Evolutionary conservation across 2,888 invertebrate genomes (phyloP).

Genomic region (Drosophila limbata): DNA sequence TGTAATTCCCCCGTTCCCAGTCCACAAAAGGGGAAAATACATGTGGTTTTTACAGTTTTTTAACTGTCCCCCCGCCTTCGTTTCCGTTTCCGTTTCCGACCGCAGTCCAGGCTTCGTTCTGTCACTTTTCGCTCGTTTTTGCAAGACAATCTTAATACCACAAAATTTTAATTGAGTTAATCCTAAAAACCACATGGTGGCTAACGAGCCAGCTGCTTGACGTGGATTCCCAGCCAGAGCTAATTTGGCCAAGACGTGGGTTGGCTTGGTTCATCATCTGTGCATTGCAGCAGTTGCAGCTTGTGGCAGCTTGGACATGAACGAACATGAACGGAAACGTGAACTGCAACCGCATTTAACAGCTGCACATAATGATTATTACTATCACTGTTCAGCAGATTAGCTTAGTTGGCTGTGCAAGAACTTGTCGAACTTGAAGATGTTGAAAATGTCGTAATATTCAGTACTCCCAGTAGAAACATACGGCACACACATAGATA

Average conservation of each 20-base stretch:
- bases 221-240: slow-evolving; percentile 31
- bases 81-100: not conserved
- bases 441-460: slow-evolving; percentile 6
- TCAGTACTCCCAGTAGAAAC: not conserved
- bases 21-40: slow-evolving; percentile 10
- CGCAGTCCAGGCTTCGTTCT: not conserved
- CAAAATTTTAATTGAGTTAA: slow-evolving; percentile 81
- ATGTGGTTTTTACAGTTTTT: slow-evolving; percentile 52
- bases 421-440: slow-evolving; percentile 1
- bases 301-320: slow-evolving; percentile 10
- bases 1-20: slow-evolving; percentile 29
- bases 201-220: slow-evolving; percentile 73
- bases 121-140: slow-evolving; percentile 40
- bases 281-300: slow-evolving; percentile 8
- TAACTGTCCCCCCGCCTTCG: not conserved
- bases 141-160: slow-evolving; percentile 69
- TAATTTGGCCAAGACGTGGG: slow-evolving; percentile 47
- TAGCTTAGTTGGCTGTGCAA: slow-evolving; percentile 56
- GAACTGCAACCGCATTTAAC: slow-evolving; percentile 53
- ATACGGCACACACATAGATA: not conserved
- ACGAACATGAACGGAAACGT: slow-evolving; percentile 16
- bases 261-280: slow-evolving; percentile 6
- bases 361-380: slow-evolving; percentile 75
- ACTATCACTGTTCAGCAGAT: slow-evolving; percentile 63
- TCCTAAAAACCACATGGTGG: slow-evolving; percentile 74